These are phyloP conservation scores for Amphipoea lucens DNA, from an alignment of 2,888 invertebrate species.

Conservation along the genomic window DNA sequence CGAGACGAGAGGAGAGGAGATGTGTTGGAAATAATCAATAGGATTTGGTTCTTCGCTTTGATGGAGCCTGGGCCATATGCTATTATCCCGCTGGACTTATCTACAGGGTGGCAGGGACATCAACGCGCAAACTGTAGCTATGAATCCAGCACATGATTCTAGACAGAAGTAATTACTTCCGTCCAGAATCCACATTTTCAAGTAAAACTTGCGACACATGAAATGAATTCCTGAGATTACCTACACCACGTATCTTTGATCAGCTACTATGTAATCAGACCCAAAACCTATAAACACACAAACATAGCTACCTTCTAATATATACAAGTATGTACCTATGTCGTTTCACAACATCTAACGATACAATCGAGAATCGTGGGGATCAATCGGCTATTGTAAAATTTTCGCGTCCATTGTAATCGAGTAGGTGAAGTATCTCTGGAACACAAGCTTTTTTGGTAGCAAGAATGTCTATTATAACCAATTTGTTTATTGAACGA, in stretches of 20 bases:
- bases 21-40: neutral
- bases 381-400: conserved; percentile 13
- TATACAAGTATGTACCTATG: neutral
- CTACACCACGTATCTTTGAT: neutral
- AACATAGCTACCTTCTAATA: neutral
- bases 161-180: no score
- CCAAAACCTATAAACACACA: conserved; percentile 7
- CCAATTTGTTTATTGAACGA: neutral
- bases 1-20: neutral
- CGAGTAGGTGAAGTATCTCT: conserved; percentile 4
- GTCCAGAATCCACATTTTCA: neutral
- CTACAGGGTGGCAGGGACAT: neutral
- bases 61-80: neutral
- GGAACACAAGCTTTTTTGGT: conserved; percentile 5
- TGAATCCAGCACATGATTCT: neutral
- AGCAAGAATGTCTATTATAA: conserved; percentile 13
- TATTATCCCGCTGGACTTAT: neutral
- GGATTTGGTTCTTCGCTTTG: neutral
- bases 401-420: neutral
- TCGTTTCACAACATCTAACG: conserved; percentile 11
- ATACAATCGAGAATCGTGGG: conserved; percentile 19
- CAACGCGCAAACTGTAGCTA: neutral
- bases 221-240: neutral
- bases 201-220: neutral
- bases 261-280: neutral